Base-by-base conservation (phyloP, 1,140 invertebrate species). In the Neodiprion virginianus region DNA sequence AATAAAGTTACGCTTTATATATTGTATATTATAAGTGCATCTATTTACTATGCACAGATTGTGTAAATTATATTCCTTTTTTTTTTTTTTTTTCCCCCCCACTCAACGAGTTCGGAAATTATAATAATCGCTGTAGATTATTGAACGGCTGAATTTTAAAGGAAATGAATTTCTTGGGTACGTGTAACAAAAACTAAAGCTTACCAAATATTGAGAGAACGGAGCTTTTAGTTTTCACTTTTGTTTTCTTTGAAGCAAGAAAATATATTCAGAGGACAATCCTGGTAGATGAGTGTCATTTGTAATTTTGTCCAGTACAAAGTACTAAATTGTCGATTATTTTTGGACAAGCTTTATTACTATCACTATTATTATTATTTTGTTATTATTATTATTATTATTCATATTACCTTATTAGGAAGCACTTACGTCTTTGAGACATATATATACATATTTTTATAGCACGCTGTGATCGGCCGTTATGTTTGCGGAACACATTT, bases 31-130 rank as follows among this genome's bases (percentile, higher is more conserved):
- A 61, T 61, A 61, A 0, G n/a, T 61, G n/a, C 53, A 61, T 61
- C 11, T 61, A 61, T 61, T 14, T 12, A 61, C 53, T 61, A 61
- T 8, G 79, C 79, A 74, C 76, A 80, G 61, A 80, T 79, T 61
- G 79, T 75, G 69, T 80, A 28, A 71, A 71, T n/a, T 49, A 23
- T 72, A 23, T 72, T 71, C 70, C 1, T 71, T 21, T 21, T 69
- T 17, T 69, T 69, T 69, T 12, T 40, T 40, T 40, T 28, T 2
- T 28, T 17, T 40, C 2, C 0, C 0, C 28, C 5, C 2, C 5
- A 40, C 28, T 5, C 28, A 40, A 40, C 28, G 5, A 40, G 28
- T 40, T 3, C 5, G 28, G 28, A 40, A 3, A 40, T 40, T 40
- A 40, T 1, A 40, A 40, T 40, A 2, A 40, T 40, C 28, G 28